Conservation (phyloP, 2,113 vertebrate genomes). For the Thunnus maccoyii region DNA sequence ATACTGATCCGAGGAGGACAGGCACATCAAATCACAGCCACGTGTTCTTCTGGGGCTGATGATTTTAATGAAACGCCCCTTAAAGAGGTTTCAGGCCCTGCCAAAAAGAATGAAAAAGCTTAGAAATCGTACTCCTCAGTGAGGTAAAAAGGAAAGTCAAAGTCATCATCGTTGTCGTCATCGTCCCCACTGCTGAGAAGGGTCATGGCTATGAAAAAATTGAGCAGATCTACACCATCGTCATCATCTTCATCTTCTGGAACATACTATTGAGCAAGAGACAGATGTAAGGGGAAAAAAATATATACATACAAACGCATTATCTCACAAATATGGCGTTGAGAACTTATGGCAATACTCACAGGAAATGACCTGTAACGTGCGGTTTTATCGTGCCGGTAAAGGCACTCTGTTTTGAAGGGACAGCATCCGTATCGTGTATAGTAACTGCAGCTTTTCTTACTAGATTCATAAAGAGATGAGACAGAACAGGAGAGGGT, state of each 20-base stretch:
- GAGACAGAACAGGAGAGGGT: not conserved
- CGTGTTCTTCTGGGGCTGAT: not conserved
- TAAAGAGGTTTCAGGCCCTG: slow-evolving; percentile 32
- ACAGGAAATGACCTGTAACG: slow-evolving; percentile 66
- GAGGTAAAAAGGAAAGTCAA: slow-evolving; percentile 51
- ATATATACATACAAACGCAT: not conserved
- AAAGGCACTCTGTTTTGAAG: slow-evolving; percentile 91
- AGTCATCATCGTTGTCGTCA: not conserved
- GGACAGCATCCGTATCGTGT: slow-evolving; percentile 85
- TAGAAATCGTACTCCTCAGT: slow-evolving; percentile 42
- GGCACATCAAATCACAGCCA: slow-evolving; percentile 20
- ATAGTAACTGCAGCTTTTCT: slow-evolving; percentile 89
- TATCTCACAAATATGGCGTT: no score
- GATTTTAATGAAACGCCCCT: not conserved
- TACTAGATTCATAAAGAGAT: slow-evolving; percentile 71
- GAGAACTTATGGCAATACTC: slow-evolving; percentile 7
- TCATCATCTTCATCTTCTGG: slow-evolving; percentile 65
- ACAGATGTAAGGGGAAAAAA: not conserved
- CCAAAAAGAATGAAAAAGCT: slow-evolving; percentile 13
- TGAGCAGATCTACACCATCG: slow-evolving; percentile 37
- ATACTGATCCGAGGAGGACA: slow-evolving; percentile 10
- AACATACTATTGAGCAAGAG: slow-evolving; percentile 46
- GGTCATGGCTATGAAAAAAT: slow-evolving; percentile 79
- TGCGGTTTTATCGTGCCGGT: slow-evolving; percentile 81
- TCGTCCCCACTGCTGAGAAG: slow-evolving; percentile 52